Percentiles rank a stretch among this genome's conserved stretches.
phyloP scores from a whole-genome alignment of 2,113 vertebrate genomes.

The Menidia beryllina region DNA sequence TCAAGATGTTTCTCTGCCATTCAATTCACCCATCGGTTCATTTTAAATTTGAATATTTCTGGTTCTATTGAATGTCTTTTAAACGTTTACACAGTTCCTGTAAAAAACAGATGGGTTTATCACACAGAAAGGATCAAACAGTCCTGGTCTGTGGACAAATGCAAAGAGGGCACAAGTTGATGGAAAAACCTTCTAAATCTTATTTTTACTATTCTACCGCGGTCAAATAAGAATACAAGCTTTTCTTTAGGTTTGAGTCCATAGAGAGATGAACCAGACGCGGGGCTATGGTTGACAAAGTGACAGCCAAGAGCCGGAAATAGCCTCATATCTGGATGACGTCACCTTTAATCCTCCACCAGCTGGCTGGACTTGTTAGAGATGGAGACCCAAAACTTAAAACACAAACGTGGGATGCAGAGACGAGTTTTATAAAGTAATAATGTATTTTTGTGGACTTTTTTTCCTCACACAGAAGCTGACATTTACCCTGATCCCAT shows the following conservation, averaged over 20 bases:
- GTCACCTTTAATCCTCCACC: constrained; percentile 40
- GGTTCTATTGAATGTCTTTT: too few relatives aligned
- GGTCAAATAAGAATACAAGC: background rate
- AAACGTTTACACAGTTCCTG: too few relatives aligned
- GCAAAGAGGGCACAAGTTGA: too few relatives aligned
- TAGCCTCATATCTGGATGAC: constrained; percentile 22
- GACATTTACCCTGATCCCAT: background rate
- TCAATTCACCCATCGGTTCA: too few relatives aligned
- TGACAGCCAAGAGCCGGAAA: constrained; percentile 37
- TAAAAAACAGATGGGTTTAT: background rate
- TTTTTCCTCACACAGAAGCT: background rate
- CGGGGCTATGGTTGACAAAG: constrained; percentile 2
- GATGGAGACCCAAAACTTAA: background rate
- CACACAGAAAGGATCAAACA: too few relatives aligned
- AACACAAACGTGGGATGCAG: background rate
- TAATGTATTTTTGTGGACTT: background rate
- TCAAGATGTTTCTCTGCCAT: too few relatives aligned
- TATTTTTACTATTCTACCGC: too few relatives aligned
- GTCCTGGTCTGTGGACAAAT: too few relatives aligned
- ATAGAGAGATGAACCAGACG: background rate
- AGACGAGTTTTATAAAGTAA: background rate
- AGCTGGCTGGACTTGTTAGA: constrained; percentile 34
- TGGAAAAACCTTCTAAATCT: too few relatives aligned
- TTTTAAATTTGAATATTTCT: too few relatives aligned
- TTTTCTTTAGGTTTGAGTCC: background rate